These are phyloP conservation scores for Hyphantria cunea DNA, from an alignment of 1,140 invertebrate genomes.

Conservation along the genomic window DNA sequence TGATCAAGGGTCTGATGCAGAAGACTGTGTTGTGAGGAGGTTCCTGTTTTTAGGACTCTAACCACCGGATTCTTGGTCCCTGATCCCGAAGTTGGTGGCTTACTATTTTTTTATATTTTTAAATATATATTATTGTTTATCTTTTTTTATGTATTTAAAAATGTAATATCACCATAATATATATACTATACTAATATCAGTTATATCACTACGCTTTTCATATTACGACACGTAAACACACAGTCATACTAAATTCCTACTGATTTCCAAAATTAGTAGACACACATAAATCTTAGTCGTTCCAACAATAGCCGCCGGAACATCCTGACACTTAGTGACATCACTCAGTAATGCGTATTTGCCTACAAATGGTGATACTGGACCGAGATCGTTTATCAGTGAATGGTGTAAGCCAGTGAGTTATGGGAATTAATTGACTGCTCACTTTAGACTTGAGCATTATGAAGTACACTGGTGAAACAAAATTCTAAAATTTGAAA, in stretches of 20 bases:
- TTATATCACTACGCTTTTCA: background rate
- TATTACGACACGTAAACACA: background rate
- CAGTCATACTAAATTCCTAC: slow-evolving; percentile 11
- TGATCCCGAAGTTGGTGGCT: too few relatives aligned
- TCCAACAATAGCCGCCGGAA: slow-evolving; percentile 16
- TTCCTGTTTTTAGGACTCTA: too few relatives aligned
- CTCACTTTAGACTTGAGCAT: background rate
- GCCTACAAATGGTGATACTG: slow-evolving; percentile 13
- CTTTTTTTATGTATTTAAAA: too few relatives aligned
- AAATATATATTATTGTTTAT: too few relatives aligned
- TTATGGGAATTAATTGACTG: background rate
- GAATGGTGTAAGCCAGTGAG: background rate
- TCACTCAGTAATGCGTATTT: slow-evolving; percentile 20
- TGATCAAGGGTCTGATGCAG: too few relatives aligned
- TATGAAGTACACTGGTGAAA: too few relatives aligned
- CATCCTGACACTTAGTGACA: slow-evolving; percentile 9
- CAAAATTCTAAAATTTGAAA: too few relatives aligned
- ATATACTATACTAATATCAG: too few relatives aligned
- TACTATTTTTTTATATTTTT: too few relatives aligned
- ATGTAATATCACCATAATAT: too few relatives aligned
- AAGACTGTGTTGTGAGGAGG: too few relatives aligned
- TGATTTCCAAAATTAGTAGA: slow-evolving; percentile 13
- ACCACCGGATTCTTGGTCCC: too few relatives aligned
- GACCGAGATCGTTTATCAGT: slow-evolving; percentile 2
- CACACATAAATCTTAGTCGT: slow-evolving; percentile 18